A percentile compares a stretch with the other conserved stretches of the same genome.
These are phyloP conservation scores for Lepilemur septentrionalis DNA, from an alignment of 2,797 vertebrate species.

Conservation along the genomic window DNA sequence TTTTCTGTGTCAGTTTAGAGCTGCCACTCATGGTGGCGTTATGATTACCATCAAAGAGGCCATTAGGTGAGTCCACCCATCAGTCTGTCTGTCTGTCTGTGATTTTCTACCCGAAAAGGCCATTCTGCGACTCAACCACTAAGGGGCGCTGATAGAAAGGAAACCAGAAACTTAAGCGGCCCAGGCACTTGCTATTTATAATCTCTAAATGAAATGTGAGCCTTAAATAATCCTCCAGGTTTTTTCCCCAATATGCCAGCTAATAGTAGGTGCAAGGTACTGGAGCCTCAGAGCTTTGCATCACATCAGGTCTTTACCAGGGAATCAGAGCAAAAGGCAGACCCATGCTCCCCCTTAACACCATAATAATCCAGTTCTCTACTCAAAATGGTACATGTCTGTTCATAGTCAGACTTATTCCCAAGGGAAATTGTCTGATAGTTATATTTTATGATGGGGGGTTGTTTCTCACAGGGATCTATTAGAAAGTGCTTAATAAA, in stretches of 20 bases:
- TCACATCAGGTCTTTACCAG: background rate
- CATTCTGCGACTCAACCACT: constrained; percentile 42
- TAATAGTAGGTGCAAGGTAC: constrained; percentile 14
- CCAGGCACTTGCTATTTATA: constrained; percentile 23
- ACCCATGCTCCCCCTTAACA: background rate
- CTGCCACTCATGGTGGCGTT: constrained; percentile 89
- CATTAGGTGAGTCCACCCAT: constrained; percentile 85
- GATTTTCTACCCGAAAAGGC: background rate
- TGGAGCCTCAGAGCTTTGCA: constrained; percentile 14
- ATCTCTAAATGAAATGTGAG: constrained; percentile 38
- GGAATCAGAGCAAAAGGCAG: constrained; percentile 16
- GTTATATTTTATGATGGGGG: background rate
- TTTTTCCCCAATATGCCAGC: constrained; percentile 29
- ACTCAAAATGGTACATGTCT: background rate
- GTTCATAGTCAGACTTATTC: background rate
- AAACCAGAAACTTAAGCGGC: background rate
- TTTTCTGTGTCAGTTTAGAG: constrained; percentile 84
- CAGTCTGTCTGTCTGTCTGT: background rate
- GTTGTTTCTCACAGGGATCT: background rate
- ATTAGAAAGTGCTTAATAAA: constrained; percentile 27
- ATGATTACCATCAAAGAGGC: constrained; percentile 78
- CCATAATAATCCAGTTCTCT: background rate
- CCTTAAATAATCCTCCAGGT: constrained; percentile 39
- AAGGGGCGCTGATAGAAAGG: constrained; percentile 47
- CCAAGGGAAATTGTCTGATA: background rate